A percentile compares a stretch with the other conserved stretches of the same genome.
Conservation (phyloP, 2,797 vertebrate genomes). For the Typhlichthys subterraneus region DNA sequence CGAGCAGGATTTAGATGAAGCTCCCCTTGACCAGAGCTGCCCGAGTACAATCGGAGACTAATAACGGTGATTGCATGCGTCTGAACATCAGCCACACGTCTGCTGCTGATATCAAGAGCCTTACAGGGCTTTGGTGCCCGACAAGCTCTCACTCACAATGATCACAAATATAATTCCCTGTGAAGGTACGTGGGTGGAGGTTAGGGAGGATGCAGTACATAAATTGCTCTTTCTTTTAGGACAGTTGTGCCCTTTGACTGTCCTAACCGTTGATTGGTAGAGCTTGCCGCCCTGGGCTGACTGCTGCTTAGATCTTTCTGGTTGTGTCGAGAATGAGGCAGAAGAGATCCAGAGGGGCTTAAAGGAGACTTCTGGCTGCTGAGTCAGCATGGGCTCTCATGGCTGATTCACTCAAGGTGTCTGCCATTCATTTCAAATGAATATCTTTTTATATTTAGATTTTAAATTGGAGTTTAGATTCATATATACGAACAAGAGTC, state of each 20-base stretch:
- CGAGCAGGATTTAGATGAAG: slow-evolving; percentile 36
- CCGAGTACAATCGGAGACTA: slow-evolving; percentile 34
- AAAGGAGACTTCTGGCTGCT: slow-evolving; percentile 50
- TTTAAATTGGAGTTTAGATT: neutral
- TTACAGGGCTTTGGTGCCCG: slow-evolving; percentile 22
- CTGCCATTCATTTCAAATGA: slow-evolving; percentile 48
- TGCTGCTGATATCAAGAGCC: slow-evolving; percentile 37
- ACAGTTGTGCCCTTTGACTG: slow-evolving; percentile 26
- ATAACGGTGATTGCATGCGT: slow-evolving; percentile 56
- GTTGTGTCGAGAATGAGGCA: slow-evolving; percentile 44
- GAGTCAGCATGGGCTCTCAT: slow-evolving; percentile 51
- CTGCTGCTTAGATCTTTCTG: slow-evolving; percentile 41
- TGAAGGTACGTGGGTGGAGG: slow-evolving; percentile 31
- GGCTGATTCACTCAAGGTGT: slow-evolving; percentile 41
- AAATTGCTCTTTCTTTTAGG: slow-evolving; percentile 10
- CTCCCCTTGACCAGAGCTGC: slow-evolving; percentile 14
- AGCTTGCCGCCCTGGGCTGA: neutral
- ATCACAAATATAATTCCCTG: slow-evolving; percentile 36
- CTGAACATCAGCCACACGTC: slow-evolving; percentile 25
- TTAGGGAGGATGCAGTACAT: slow-evolving; percentile 9
- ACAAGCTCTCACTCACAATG: slow-evolving; percentile 5
- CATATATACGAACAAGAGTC: slow-evolving; percentile 2
- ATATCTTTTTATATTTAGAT: slow-evolving; percentile 14
- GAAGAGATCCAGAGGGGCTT: slow-evolving; percentile 57
- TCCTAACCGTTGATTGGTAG: neutral